Base-by-base conservation (phyloP, 2,888 invertebrate species). In the Spodoptera exigua region DNA sequence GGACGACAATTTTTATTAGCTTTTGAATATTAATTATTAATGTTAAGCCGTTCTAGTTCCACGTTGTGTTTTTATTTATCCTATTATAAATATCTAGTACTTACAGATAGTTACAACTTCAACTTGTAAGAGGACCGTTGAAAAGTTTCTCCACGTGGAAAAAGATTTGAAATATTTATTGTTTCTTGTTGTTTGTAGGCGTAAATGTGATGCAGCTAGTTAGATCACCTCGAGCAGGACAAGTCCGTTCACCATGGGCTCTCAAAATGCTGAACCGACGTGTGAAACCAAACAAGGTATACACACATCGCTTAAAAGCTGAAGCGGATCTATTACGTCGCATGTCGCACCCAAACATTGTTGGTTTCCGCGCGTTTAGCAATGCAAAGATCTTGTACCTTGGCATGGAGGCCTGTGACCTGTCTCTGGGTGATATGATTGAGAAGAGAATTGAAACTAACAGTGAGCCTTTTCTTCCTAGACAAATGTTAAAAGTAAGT, bases 161-260 rank as follows among this genome's bases (percentile, higher is more conserved):
- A 27, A 12, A 40, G 5, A 37, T 40, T 5, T 34, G 2, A 11
- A 7, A 18, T 16, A 49, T 14, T 9, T 0, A 3, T 13, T 7
- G 41, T 44, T 5, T 54, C 48, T 0, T 35, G 0, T 4, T 12
- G 48, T 51, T 79, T 85, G 13, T 61, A 97, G 97, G 98, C 54
- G 96, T 98, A 12, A 96, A 95, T 70, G 97, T 98, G 0, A 97
- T 97, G 89, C 96, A 96, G 71, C 84, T 98, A 64, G 95, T 97
- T 56, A 94, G 98, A 66, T 97, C 97, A 0, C 97, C 97, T 0
- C 92, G 94, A 73, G 94, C 95, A 1, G 96, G 96, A 7, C 95
- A 95, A 74, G 87, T 95, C 0, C 95, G 96, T n/a, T 98, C 98
- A 0, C 98, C 98, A 0, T 98, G 98, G 98, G 98, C 98, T 0